Conservation (phyloP, 2,797 vertebrate genomes). For the Artibeus lituratus region DNA sequence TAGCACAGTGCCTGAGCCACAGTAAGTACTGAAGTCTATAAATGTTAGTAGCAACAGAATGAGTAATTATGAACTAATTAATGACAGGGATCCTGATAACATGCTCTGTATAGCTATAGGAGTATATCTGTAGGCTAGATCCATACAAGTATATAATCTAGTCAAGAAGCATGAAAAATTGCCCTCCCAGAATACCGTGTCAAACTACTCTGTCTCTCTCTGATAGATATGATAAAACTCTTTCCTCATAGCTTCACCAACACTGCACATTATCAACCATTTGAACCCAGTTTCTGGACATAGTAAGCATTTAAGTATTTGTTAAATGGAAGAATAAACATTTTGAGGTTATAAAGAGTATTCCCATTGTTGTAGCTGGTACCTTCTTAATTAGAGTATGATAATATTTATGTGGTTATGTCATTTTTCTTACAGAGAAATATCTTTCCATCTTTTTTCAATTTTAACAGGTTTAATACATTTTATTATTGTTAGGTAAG, state of each 20-base stretch:
- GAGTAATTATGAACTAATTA: background rate
- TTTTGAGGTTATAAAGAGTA: background rate
- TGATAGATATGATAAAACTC: background rate
- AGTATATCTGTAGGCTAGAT: background rate
- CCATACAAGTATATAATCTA: background rate
- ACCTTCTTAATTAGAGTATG: background rate
- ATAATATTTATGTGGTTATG: background rate
- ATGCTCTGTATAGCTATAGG: rapidly evolving
- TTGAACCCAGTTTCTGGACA: background rate
- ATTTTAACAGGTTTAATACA: background rate
- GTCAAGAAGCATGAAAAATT: background rate
- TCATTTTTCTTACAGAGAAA: background rate
- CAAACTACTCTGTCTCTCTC: background rate
- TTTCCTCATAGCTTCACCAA: background rate
- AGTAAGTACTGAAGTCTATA: background rate
- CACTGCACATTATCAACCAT: background rate
- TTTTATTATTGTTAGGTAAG: background rate
- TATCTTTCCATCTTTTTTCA: background rate
- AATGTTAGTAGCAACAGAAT: background rate
- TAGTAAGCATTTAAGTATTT: background rate
- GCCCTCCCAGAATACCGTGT: background rate
- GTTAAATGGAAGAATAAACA: background rate
- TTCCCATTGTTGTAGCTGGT: background rate
- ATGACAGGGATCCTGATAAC: background rate
- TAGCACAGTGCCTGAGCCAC: background rate